Evolutionary conservation across 2,113 vertebrate genomes (phyloP).

Genomic region (Spheniscus mendiculus): DNA sequence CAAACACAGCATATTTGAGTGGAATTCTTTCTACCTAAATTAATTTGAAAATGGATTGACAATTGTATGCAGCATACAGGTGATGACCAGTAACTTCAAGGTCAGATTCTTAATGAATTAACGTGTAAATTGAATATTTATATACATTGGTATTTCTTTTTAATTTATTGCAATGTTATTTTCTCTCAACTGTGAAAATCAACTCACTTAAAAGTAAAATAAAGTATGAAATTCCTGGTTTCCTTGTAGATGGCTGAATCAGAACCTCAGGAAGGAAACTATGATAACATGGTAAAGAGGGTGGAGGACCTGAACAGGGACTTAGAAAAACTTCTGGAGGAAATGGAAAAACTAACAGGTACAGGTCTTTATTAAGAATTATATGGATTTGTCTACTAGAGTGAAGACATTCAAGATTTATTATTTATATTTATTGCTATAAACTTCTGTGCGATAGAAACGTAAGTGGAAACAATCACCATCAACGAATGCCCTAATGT

Average conservation of each 20-base stretch:
- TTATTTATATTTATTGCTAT: background rate
- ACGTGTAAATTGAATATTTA: background rate
- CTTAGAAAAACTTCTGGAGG: slow-evolving; percentile 72
- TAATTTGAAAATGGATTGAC: background rate
- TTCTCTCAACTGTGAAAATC: background rate
- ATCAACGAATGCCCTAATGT: background rate
- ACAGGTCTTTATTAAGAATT: background rate
- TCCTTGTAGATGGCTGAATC: slow-evolving; percentile 71
- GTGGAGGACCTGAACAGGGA: slow-evolving; percentile 62
- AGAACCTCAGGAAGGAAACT: slow-evolving; percentile 50
- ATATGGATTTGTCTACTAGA: background rate
- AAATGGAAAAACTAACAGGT: slow-evolving; percentile 80
- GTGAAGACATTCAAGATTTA: background rate
- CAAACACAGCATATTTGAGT: background rate
- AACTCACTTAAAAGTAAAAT: background rate
- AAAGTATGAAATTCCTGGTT: background rate
- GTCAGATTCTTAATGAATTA: background rate
- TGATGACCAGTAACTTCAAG: background rate
- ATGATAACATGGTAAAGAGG: slow-evolving; percentile 42
- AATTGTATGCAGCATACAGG: background rate
- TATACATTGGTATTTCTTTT: too few relatives aligned
- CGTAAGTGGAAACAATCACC: background rate
- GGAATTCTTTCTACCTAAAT: background rate
- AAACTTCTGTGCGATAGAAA: background rate
- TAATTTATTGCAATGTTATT: background rate